Conservation (phyloP, 2,888 invertebrate species). For the Latheticus oryzae region DNA sequence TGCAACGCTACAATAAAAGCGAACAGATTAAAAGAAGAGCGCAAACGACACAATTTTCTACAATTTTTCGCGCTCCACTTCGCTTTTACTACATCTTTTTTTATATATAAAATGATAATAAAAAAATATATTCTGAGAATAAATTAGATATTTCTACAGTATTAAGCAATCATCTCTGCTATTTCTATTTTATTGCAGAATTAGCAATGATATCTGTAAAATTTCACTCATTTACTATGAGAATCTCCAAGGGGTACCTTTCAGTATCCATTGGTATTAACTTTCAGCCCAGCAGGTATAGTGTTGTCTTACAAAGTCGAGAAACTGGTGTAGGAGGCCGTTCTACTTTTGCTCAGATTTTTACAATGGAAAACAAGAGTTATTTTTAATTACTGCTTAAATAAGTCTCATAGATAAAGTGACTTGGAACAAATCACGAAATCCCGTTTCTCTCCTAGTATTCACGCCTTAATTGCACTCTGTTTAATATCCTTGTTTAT, state of each 20-base stretch:
- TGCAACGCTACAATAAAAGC: not conserved
- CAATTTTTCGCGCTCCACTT: slow-evolving; percentile 20
- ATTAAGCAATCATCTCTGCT: slow-evolving; percentile 18
- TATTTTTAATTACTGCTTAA: slow-evolving; percentile 49
- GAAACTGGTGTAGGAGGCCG: slow-evolving; percentile 52
- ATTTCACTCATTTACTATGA: slow-evolving; percentile 1
- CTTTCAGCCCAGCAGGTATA: slow-evolving; percentile 3
- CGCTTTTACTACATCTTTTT: not conserved
- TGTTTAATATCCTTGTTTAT: slow-evolving; percentile 38
- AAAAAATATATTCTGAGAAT: too few species aligned
- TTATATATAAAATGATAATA: too few species aligned
- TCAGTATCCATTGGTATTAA: slow-evolving; percentile 1
- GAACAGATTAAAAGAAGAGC: too few species aligned
- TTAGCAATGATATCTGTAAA: slow-evolving; percentile 16
- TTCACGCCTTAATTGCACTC: slow-evolving; percentile 39
- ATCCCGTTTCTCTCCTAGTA: slow-evolving; percentile 38
- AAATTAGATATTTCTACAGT: too few species aligned
- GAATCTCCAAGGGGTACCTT: slow-evolving; percentile 5
- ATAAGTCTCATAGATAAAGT: slow-evolving; percentile 47
- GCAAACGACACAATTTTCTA: slow-evolving; percentile 8
- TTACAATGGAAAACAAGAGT: slow-evolving; percentile 50
- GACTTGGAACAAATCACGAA: slow-evolving; percentile 44
- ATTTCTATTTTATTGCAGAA: slow-evolving; percentile 17
- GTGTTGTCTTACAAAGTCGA: slow-evolving; percentile 14
- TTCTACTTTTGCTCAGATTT: slow-evolving; percentile 52